A percentile compares a stretch with the other conserved stretches of the same genome.
These are phyloP conservation scores for Apodemus agrarius DNA, from an alignment of 2,797 vertebrate genomes.

Conservation along the genomic window DNA sequence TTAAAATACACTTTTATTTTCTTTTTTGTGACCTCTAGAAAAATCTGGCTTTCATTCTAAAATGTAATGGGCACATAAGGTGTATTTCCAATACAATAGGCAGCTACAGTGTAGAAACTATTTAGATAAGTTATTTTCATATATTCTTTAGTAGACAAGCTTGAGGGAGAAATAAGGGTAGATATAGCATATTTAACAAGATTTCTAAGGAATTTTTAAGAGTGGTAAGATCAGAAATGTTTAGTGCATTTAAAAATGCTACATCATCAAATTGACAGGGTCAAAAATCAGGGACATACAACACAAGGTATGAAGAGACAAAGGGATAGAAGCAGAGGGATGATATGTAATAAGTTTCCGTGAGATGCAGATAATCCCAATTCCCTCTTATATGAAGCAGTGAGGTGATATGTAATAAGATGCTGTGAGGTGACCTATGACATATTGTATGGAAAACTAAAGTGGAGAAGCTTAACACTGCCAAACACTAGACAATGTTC, in stretches of 20 bases:
- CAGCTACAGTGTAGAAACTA: neutral
- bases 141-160: neutral
- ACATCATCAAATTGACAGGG: neutral
- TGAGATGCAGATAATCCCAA: neutral
- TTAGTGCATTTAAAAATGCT: neutral
- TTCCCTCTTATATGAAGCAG: neutral
- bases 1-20: neutral
- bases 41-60: neutral
- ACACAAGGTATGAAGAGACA: neutral
- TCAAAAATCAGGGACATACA: neutral
- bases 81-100: neutral
- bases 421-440: neutral
- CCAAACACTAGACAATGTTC: neutral
- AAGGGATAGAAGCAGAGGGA: neutral
- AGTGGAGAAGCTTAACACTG: neutral
- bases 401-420: neutral
- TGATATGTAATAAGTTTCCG: neutral
- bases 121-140: neutral
- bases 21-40: neutral
- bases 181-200: neutral
- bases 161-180: neutral
- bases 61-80: neutral
- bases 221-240: neutral
- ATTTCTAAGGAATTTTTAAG: neutral
- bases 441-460: neutral